Evolutionary conservation across 2,888 invertebrate genomes (phyloP).

Genomic region (Caenorhabditis sp.): DNA sequence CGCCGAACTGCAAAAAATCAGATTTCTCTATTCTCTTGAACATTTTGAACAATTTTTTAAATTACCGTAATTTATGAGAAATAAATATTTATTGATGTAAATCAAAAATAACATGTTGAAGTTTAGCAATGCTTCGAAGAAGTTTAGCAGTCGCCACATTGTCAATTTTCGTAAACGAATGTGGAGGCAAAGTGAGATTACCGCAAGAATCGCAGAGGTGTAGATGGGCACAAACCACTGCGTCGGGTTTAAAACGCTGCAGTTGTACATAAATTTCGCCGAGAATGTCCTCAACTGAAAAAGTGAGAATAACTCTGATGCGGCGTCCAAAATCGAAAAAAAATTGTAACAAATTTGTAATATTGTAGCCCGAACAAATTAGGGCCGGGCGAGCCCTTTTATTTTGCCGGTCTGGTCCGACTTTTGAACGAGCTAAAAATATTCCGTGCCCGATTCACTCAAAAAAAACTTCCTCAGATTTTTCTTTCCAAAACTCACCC

Average conservation of each 20-base stretch:
- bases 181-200: neutral
- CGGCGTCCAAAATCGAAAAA: too few species aligned
- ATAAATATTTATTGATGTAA: neutral
- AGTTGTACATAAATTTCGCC: conserved; percentile 29
- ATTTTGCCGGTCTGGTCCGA: too few species aligned
- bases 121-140: neutral
- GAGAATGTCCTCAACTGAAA: conserved; percentile 35
- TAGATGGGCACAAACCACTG: conserved; percentile 17
- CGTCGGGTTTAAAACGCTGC: conserved; percentile 24
- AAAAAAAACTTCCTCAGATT: too few species aligned
- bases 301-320: too few species aligned
- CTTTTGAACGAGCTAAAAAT: too few species aligned
- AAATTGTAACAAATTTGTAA: too few species aligned
- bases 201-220: conserved; percentile 35
- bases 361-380: too few species aligned
- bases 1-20: too few species aligned
- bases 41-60: too few species aligned
- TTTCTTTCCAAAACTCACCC: conserved; percentile 13
- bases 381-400: too few species aligned
- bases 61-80: neutral
- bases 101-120: neutral
- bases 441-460: too few species aligned
- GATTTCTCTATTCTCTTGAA: too few species aligned
- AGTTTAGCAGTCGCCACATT: neutral
- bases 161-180: neutral